These are phyloP conservation scores for Stratiomys singularior DNA, from an alignment of 2,888 invertebrate genomes.

Conservation along the genomic window DNA sequence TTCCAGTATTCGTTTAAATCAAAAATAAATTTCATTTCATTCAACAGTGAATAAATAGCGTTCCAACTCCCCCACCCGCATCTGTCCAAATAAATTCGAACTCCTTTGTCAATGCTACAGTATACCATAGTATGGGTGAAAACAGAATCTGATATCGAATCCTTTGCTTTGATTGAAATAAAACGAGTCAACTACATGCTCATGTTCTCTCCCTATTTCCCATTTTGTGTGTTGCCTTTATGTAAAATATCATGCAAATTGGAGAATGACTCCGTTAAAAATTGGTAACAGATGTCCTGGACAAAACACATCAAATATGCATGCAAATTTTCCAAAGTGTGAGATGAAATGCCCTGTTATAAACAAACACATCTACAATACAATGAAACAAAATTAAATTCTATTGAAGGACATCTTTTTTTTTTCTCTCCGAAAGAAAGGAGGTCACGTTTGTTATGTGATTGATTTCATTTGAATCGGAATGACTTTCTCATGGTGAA, in stretches of 20 bases:
- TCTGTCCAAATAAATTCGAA: too few species aligned
- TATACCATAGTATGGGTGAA: too few species aligned
- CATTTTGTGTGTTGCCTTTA: not conserved
- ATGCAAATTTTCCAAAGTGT: not conserved
- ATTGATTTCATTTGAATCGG: not conserved
- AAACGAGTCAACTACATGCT: not conserved
- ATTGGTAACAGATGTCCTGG: slow-evolving; percentile 10
- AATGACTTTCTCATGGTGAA: not conserved
- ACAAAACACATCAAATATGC: not conserved
- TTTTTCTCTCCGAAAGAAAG: not conserved
- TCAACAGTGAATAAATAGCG: too few species aligned
- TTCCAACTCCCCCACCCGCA: too few species aligned
- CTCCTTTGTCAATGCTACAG: too few species aligned
- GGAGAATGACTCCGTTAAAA: not conserved
- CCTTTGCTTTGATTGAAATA: not conserved
- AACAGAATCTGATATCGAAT: not conserved
- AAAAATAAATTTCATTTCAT: not conserved
- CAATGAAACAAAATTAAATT: too few species aligned
- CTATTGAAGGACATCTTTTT: not conserved
- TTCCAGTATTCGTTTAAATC: not conserved
- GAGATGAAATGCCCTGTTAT: not conserved
- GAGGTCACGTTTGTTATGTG: not conserved
- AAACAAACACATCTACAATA: not conserved
- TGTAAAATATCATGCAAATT: slow-evolving; percentile 8
- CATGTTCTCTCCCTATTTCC: not conserved